These are phyloP conservation scores for Microvelia longipes DNA, from an alignment of 1,140 invertebrate genomes.

Conservation along the genomic window DNA sequence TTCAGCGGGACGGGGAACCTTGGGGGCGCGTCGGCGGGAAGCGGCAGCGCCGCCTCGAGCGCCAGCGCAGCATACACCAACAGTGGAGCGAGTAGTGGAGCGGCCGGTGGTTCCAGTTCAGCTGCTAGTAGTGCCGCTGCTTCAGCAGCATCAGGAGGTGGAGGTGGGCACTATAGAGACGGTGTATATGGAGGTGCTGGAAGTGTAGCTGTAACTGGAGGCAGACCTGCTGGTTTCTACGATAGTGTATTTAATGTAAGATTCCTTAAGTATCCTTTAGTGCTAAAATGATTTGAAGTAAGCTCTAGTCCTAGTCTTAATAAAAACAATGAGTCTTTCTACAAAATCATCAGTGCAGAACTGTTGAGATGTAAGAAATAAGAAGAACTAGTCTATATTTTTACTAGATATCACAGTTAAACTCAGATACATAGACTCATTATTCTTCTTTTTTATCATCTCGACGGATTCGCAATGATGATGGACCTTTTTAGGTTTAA, in stretches of 20 bases:
- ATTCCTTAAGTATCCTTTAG: no score
- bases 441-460: no score
- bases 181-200: no score
- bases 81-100: neutral
- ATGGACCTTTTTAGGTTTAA: no score
- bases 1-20: neutral
- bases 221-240: neutral
- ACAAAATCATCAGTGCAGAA: no score
- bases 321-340: no score
- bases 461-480: no score
- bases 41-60: neutral
- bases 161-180: neutral
- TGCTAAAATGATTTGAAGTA: conserved; percentile 3
- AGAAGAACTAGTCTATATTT: no score
- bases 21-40: neutral
- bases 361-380: no score
- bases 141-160: neutral
- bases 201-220: neutral
- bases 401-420: no score
- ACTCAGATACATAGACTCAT: no score
- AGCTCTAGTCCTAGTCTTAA: no score
- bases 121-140: neutral
- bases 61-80: neutral
- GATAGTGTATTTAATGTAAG: neutral
- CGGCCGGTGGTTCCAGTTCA: neutral